Evolutionary conservation across 2,113 vertebrate species (phyloP), one percentile per base, ranked within the genome.

Genomic region (Brachirus orientalis): DNA sequence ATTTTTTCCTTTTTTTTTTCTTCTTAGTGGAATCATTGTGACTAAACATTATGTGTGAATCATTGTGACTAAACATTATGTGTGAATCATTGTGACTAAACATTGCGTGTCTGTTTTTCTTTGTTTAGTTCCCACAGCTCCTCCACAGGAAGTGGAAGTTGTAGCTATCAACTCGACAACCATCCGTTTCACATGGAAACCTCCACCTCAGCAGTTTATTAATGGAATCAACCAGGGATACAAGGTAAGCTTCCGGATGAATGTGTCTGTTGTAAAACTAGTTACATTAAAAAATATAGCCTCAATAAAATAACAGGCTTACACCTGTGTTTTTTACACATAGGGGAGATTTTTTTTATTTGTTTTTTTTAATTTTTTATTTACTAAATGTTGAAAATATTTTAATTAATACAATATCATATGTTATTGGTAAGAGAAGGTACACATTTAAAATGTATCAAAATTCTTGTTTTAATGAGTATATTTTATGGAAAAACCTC

Each of bases 171-270:
- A 96, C 82, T 97, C 97, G 14, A 98, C 96, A 1, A 95, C 95
- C 47, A 91, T 99, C 65, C 94, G 90, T 53, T 96, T 97, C 90
- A 90, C 94, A 2, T 99, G 97, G 97, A 96, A 91, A 72, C 96
- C 97, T 3, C 97, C 97, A 0, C 96, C 96, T 2, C 97, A 98
- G 69, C 97, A 98, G 79, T 98, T 99, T 77, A 96, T 99, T 84
- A 98, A 98, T 0, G 97, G 97, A 52, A 98, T 98, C 85, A 98
- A 98, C 92, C 97, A 99, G 83, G 97, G 97, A 1, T 98, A 98
- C 88, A 99, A 98, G 95, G 97, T 97, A 91, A 82, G 75, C 4
- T 1, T 58, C 10, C 28, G 33, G 22, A n/a, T 59, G 7, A 8
- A 60, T 28, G 47, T 75, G 46, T n/a, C 0, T 18, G 36, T 18